Base-by-base conservation (phyloP, 2,113 vertebrate species). In the Mormoops blainvillei region DNA sequence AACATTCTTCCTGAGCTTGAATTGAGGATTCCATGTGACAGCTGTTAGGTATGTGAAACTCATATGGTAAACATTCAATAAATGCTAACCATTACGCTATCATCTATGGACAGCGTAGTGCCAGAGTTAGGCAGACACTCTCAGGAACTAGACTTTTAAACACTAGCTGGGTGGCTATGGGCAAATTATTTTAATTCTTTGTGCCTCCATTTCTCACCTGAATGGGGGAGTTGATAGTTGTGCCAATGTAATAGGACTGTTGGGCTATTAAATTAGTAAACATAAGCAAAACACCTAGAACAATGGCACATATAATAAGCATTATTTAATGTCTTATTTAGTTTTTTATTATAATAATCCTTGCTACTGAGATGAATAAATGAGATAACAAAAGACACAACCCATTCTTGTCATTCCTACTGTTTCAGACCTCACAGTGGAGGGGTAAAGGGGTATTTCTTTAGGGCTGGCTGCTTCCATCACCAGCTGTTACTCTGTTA, bases 401-500 rank as follows among this genome's bases (percentile, higher is more conserved):
- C 16, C 7, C 43, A 26, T 90, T 96, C 28, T 58, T 65, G 11
- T 87, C 43, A 36, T 48, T 2, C 26, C 67, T 87, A 36, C 68
- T 78, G 45, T 73, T 89, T 74, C 26, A 80, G 54, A 28, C 1
- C 22, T 70, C 76, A n/a, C 28, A 83, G 26, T 13, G 28, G 31
- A 58, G 33, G 31, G 5, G 14, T 10, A 78, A 28, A 41, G 33
- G 31, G 16, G 5, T 56, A 20, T 74, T 92, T 80, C 36, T 94
- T 94, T 22, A 52, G 86, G 56, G 90, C 41, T 61, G 24, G 33
- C 82, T 86, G 61, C 43, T 78, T 33, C 77, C 20, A 14, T 78
- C 91, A 48, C 48, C 95, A 98, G 85, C 94, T 96, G 91, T 78
- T 90, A 24, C 38, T 88, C 38, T 87, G 76, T 86, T 88, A 63